Conservation (phyloP, 2,113 vertebrate species). For the Machaerirhynchus nigripectus region DNA sequence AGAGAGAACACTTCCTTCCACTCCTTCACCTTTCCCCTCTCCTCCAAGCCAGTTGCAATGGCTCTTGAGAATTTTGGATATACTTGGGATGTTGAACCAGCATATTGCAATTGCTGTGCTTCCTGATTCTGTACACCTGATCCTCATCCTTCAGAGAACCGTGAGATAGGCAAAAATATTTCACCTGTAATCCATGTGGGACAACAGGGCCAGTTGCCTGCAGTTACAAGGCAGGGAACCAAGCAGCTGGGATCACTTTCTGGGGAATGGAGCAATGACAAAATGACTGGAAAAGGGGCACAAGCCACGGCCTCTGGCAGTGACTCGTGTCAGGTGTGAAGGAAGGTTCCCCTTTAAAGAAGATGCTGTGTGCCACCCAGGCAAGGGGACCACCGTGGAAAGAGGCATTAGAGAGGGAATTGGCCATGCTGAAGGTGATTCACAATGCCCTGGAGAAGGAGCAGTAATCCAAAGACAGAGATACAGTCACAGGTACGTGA, state of each 20-base stretch:
- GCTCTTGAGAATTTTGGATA: not conserved
- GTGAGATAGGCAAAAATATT: not conserved
- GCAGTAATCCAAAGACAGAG: not conserved
- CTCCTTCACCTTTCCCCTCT: not conserved
- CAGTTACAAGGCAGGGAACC: not conserved
- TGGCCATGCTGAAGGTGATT: not conserved
- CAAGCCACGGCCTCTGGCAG: not conserved
- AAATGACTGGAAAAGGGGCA: not conserved
- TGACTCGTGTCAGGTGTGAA: not conserved
- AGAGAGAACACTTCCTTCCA: not conserved
- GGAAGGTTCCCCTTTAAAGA: not conserved
- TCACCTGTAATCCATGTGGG: not conserved
- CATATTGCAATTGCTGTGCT: too few relatives aligned
- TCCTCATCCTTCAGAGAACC: too few relatives aligned
- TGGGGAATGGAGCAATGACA: not conserved
- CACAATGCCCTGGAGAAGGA: fast-evolving
- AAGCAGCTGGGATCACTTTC: not conserved
- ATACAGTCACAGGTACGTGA: fast-evolving
- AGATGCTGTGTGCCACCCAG: not conserved
- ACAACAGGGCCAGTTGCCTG: not conserved
- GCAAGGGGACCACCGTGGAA: not conserved
- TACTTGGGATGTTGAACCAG: not conserved
- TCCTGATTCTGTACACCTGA: not conserved
- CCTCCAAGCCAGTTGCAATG: not conserved
- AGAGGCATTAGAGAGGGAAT: not conserved